These are phyloP conservation scores for Drosophila rhopaloa DNA, from an alignment of 1,140 invertebrate species.

Conservation along the genomic window DNA sequence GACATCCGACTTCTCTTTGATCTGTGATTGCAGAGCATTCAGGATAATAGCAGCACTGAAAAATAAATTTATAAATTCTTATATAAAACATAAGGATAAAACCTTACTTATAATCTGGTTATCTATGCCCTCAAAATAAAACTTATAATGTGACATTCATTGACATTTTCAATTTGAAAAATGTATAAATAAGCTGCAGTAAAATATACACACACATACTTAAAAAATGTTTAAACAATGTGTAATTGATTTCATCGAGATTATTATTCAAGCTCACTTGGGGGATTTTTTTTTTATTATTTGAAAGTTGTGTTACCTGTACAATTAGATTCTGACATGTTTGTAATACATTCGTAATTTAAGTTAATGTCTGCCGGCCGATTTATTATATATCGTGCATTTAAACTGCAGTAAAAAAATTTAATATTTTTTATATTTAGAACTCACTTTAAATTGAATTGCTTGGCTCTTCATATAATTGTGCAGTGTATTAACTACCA, in stretches of 20 bases:
- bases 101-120: too few species aligned
- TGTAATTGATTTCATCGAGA: background rate
- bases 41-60: slow-evolving; percentile 3
- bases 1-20: slow-evolving; percentile 27
- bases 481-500: too few species aligned
- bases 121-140: too few species aligned
- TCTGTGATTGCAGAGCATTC: slow-evolving; percentile 9
- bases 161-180: too few species aligned
- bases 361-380: background rate
- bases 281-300: background rate
- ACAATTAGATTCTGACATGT: background rate
- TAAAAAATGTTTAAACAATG: background rate
- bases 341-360: background rate
- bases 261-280: background rate
- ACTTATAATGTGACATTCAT: too few species aligned
- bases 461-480: background rate
- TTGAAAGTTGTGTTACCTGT: slow-evolving; percentile 4
- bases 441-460: background rate
- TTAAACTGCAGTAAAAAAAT: background rate
- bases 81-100: too few species aligned
- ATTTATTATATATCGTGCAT: background rate
- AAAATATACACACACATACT: background rate
- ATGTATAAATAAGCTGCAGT: background rate
- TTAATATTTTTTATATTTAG: background rate
- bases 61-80: background rate